phyloP scores from a whole-genome alignment of 2,888 invertebrate genomes.

The Lamellibrachia satsuma region DNA sequence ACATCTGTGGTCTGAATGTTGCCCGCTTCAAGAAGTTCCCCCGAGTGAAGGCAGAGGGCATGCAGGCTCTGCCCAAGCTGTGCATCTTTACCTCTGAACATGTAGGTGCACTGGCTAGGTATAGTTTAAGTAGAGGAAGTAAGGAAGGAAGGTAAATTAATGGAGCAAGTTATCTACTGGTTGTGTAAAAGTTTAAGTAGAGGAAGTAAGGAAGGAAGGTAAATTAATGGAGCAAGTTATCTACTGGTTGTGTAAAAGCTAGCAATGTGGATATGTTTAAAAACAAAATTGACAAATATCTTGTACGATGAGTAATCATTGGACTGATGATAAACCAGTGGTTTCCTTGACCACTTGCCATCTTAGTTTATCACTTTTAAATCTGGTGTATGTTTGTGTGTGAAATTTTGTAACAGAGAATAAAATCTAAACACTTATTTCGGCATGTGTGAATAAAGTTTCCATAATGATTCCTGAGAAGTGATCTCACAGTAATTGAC shows the following conservation, averaged over 20 bases:
- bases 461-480: too few relatives aligned
- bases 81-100: conserved; percentile 37
- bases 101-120: conserved; percentile 21
- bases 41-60: conserved; percentile 37
- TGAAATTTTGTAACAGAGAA: not conserved
- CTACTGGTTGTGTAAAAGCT: not conserved
- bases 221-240: not conserved
- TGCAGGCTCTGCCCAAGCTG: conserved; percentile 34
- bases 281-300: too few relatives aligned
- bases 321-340: too few relatives aligned
- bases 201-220: not conserved
- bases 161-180: not conserved
- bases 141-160: not conserved
- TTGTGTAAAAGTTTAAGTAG: not conserved
- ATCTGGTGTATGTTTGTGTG: not conserved
- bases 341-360: not conserved
- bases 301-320: too few relatives aligned
- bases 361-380: not conserved
- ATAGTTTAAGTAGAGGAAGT: not conserved
- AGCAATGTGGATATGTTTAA: too few relatives aligned
- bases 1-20: conserved; percentile 42
- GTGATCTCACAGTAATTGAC: too few relatives aligned
- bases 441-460: too few relatives aligned
- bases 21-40: conserved; percentile 39
- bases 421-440: too few relatives aligned